Evolutionary conservation across 2,797 vertebrate genomes (phyloP).

Genomic region (Okamejei kenojei): DNA sequence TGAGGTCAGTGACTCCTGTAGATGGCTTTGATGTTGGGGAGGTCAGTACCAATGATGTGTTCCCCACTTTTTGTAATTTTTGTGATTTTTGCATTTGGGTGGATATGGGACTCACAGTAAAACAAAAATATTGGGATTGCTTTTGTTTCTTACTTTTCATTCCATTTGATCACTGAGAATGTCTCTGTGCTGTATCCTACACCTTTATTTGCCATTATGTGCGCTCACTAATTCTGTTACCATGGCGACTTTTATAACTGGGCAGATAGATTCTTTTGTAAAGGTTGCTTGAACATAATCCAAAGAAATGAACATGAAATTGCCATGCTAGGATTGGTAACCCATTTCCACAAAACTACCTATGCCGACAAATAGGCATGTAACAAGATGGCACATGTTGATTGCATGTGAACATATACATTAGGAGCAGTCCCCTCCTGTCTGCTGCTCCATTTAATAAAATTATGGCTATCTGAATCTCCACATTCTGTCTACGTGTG

Average conservation of each 20-base stretch:
- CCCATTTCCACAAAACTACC: background rate
- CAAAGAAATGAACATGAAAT: background rate
- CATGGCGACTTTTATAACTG: background rate
- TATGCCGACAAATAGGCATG: background rate
- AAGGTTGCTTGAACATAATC: background rate
- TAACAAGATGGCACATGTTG: no score
- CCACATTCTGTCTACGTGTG: no score
- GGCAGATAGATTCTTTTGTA: background rate
- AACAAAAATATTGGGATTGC: background rate
- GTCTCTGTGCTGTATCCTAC: background rate
- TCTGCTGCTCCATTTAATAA: no score
- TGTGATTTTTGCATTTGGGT: background rate
- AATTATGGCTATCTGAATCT: no score
- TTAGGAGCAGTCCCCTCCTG: no score
- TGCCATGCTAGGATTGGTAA: background rate
- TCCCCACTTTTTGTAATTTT: no score
- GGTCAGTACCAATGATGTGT: no score
- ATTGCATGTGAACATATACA: no score
- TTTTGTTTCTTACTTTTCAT: background rate
- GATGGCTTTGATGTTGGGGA: no score
- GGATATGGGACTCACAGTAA: background rate
- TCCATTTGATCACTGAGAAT: background rate
- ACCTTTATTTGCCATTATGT: background rate
- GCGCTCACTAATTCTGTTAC: background rate
- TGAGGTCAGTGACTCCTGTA: no score